These are phyloP conservation scores for Pomacea canaliculata DNA, from an alignment of 2,888 invertebrate species.

Conservation along the genomic window DNA sequence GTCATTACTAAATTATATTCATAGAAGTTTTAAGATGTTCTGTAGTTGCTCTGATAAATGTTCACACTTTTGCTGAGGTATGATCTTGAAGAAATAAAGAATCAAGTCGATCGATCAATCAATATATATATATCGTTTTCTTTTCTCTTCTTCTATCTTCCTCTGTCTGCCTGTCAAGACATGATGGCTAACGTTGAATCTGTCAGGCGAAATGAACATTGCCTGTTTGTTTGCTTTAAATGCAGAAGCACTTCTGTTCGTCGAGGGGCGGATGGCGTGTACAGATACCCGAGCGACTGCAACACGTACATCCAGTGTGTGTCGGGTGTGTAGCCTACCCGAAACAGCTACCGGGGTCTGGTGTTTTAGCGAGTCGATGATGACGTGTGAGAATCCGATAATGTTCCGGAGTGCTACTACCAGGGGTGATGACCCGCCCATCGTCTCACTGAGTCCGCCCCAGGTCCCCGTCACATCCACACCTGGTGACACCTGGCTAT, in stretches of 20 bases:
- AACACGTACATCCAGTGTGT: slow-evolving; percentile 22
- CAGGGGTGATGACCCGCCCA: not conserved
- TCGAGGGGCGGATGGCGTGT: not conserved
- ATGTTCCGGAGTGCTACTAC: slow-evolving; percentile 17
- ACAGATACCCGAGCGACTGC: slow-evolving; percentile 11
- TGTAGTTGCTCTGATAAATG: not conserved
- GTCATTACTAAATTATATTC: not conserved
- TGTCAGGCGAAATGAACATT: too few relatives aligned
- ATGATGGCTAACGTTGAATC: too few relatives aligned
- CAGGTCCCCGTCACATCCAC: too few relatives aligned
- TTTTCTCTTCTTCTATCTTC: too few relatives aligned
- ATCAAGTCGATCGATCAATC: too few relatives aligned
- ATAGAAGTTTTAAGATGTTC: too few relatives aligned
- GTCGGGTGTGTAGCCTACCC: not conserved
- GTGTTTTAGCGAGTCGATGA: slow-evolving; percentile 16
- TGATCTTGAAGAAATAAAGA: not conserved
- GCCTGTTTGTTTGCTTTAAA: too few relatives aligned
- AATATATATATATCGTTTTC: too few relatives aligned
- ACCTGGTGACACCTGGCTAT: too few relatives aligned
- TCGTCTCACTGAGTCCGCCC: not conserved
- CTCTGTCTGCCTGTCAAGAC: not conserved
- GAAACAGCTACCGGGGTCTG: not conserved
- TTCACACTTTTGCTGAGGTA: not conserved
- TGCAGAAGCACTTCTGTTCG: not conserved
- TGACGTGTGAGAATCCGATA: slow-evolving; percentile 9